phyloP scores from a whole-genome alignment of 2,888 invertebrate genomes.

The Ornithoptera alexandrae region DNA sequence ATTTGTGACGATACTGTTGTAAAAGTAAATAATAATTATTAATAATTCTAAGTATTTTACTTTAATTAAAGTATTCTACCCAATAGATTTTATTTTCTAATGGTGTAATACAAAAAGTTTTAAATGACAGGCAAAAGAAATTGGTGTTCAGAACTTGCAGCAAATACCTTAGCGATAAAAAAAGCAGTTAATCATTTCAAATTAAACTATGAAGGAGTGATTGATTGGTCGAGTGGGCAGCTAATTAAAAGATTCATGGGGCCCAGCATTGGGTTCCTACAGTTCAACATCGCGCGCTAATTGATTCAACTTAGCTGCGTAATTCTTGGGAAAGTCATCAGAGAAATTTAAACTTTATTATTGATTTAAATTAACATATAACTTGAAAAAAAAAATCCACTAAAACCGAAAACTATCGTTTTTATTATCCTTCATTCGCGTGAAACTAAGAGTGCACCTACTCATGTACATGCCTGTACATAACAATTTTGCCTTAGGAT shows the following conservation, averaged over 20 bases:
- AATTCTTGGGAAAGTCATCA: constrained; percentile 46
- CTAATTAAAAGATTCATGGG: constrained; percentile 64
- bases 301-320: constrained; percentile 64
- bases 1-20: constrained; percentile 89
- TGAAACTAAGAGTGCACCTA: too few relatives aligned
- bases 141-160: constrained; percentile 17
- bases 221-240: constrained; percentile 60
- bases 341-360: constrained; percentile 54
- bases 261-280: constrained; percentile 48
- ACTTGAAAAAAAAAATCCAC: too few relatives aligned
- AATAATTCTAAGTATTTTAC: too few relatives aligned
- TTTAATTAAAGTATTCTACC: too few relatives aligned
- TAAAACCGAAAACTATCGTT: too few relatives aligned
- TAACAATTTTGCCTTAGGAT: too few relatives aligned
- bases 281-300: constrained; percentile 62
- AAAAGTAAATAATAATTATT: constrained; percentile 9
- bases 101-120: background rate
- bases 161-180: constrained; percentile 22
- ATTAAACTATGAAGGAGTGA: constrained; percentile 46
- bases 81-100: too few relatives aligned
- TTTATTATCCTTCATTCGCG: too few relatives aligned
- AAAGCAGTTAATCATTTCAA: constrained; percentile 43
- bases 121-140: constrained; percentile 10
- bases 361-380: too few relatives aligned
- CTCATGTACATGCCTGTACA: too few relatives aligned